Conservation (phyloP, 2,797 vertebrate genomes). For the Podarcis siculus region DNA sequence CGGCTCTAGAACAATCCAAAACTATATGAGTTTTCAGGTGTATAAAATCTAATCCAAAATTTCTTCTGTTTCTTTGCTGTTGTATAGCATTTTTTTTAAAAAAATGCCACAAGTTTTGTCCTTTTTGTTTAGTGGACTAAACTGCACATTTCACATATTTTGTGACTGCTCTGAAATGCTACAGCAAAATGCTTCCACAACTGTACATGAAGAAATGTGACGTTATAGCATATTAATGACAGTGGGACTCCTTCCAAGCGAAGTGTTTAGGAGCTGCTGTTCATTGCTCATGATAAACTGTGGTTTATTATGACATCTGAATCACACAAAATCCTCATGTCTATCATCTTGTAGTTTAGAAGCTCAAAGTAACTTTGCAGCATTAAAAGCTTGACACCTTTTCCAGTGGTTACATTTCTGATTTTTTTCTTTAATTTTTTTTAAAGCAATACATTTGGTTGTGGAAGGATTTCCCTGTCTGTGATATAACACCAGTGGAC, state of each 20-base stretch:
- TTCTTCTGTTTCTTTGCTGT: neutral
- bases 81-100: neutral
- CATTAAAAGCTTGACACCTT: neutral
- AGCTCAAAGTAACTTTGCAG: neutral
- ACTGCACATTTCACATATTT: slow-evolving; percentile 12
- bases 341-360: neutral
- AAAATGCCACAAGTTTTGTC: neutral
- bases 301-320: neutral
- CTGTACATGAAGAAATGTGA: neutral
- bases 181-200: slow-evolving; percentile 13
- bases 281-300: neutral
- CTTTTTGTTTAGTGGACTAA: neutral
- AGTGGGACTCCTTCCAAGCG: neutral
- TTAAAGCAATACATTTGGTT: neutral
- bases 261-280: neutral
- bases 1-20: neutral
- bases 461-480: neutral
- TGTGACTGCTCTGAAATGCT: slow-evolving; percentile 15
- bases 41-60: neutral
- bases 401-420: neutral
- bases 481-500: neutral
- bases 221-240: neutral
- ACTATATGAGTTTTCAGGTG: neutral
- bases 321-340: neutral
- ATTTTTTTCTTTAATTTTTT: neutral